Base-by-base conservation (phyloP, 2,113 vertebrate genomes). In the Passer montanus region DNA sequence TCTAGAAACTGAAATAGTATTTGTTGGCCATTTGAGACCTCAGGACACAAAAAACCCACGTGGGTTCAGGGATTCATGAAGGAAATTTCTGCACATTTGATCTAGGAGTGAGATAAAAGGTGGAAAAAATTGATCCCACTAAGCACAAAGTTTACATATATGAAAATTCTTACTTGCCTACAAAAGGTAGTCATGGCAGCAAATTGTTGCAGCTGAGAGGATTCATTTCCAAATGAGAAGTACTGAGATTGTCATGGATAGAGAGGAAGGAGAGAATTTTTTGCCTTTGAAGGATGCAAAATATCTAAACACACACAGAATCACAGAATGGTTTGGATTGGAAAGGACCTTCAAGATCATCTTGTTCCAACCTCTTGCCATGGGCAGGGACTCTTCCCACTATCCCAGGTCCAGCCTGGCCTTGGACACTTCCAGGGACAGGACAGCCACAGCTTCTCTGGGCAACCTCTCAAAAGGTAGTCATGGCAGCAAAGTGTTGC, bases 161-260 rank as follows among this genome's bases (percentile, higher is more conserved):
- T 3, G 1, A 44, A 41, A 90, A 50, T 10, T 21, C 7, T 35
- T 24, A 26, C 7, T 63, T 44, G 10, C 3, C 37, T 60, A 76
- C 63, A 52, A 55, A 70, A 82, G 28, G 4, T 13, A 33, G n/a
- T 85, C 0, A 0, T 22, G 43, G 8, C 6, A 75, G 22, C 6
- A 17, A 67, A 78, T 21, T 27, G 21, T 19, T 74, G 46, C 23
- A 35, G 7, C 13, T 50, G 39, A 30, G 19, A 84, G 12, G 15
- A 26, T 49, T 77, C 31, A 5, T 70, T 87, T 81, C 58, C 53
- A 75, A 60, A 60, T 3, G 0, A 55, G 19, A 33, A 55, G 19
- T 33, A 21, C 31, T 33, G 53, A 46, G 26, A 43, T 22, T 52
- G 6, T 35, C 24, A 13, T 26, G 10, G 26, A 2, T 30, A 17